Conservation (phyloP, 35 echinoderm and acorn worm genomes). For the Heliocidaris tuberculata region DNA sequence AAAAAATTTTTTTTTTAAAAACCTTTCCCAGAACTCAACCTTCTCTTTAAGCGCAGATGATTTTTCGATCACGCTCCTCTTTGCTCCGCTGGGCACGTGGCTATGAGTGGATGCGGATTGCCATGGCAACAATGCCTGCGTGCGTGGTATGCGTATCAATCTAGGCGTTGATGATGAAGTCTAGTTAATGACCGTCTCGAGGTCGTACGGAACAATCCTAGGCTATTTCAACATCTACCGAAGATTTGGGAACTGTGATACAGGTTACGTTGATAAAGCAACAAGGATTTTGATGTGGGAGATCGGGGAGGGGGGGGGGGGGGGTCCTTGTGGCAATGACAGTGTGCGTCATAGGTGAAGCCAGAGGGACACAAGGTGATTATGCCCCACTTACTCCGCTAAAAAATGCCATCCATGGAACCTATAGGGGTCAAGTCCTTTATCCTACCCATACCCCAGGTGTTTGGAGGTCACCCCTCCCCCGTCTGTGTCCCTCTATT, state of each 20-base stretch:
- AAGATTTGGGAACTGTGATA: not conserved
- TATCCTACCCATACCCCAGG: too few species aligned
- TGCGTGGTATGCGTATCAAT: not conserved
- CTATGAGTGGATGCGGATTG: not conserved
- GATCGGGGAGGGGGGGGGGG: not conserved
- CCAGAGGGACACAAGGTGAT: not conserved
- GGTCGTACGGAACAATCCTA: not conserved
- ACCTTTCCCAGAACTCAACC: not conserved
- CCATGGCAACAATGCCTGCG: not conserved
- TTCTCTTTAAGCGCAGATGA: not conserved
- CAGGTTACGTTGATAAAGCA: not conserved
- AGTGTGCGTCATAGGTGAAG: not conserved
- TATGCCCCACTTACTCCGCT: not conserved
- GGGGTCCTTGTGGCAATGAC: too few species aligned
- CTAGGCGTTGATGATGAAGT: not conserved
- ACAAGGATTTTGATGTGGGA: not conserved
- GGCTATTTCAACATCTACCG: not conserved
- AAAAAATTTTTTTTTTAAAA: too few species aligned
- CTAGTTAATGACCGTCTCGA: not conserved
- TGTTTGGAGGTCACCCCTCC: too few species aligned
- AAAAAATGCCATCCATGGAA: too few species aligned
- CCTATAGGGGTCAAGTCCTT: too few species aligned
- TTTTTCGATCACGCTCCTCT: not conserved
- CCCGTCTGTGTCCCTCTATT: too few species aligned
- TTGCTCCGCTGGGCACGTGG: conserved; percentile 26